Conservation (phyloP, 2,888 invertebrate species). For the Pimpla rufipes region DNA sequence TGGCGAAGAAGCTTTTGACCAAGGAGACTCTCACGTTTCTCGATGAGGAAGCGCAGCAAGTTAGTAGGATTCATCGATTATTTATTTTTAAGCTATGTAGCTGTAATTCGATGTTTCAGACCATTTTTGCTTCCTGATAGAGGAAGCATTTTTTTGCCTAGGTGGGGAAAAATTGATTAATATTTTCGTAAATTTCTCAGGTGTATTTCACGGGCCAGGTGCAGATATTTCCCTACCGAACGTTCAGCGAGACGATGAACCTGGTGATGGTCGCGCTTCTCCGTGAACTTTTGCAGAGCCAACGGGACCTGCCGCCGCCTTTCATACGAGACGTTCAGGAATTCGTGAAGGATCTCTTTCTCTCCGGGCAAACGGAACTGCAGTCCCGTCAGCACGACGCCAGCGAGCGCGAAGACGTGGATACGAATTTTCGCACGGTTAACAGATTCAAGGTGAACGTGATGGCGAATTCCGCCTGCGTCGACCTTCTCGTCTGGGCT, state of each 20-base stretch:
- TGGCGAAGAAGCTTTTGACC: slow-evolving; percentile 94
- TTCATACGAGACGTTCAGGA: slow-evolving; percentile 97
- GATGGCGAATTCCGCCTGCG: slow-evolving; percentile 98
- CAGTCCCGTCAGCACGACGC: slow-evolving; percentile 94
- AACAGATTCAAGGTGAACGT: slow-evolving; percentile 98
- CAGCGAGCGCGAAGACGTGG: slow-evolving; percentile 93
- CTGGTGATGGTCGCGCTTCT: slow-evolving; percentile 96
- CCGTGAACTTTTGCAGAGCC: slow-evolving; percentile 95
- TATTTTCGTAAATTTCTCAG: slow-evolving; percentile 84
- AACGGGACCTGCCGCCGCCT: slow-evolving; percentile 94
- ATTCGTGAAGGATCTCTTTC: slow-evolving; percentile 95
- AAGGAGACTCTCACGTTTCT: slow-evolving; percentile 93
- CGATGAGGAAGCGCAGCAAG: slow-evolving; percentile 94
- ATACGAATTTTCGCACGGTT: slow-evolving; percentile 92
- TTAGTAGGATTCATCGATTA: slow-evolving; percentile 85
- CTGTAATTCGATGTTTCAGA: background rate
- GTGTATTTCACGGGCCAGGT: slow-evolving; percentile 84
- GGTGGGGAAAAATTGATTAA: background rate
- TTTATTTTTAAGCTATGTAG: slow-evolving; percentile 2
- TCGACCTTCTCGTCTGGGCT: slow-evolving; percentile 99
- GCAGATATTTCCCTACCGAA: slow-evolving; percentile 95
- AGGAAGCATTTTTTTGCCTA: background rate
- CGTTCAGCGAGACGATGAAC: slow-evolving; percentile 97
- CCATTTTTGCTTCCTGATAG: background rate
- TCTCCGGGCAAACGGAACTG: slow-evolving; percentile 97